These are phyloP conservation scores for Sebastes reedi DNA, from an alignment of 2,797 vertebrate species.

Conservation along the genomic window DNA sequence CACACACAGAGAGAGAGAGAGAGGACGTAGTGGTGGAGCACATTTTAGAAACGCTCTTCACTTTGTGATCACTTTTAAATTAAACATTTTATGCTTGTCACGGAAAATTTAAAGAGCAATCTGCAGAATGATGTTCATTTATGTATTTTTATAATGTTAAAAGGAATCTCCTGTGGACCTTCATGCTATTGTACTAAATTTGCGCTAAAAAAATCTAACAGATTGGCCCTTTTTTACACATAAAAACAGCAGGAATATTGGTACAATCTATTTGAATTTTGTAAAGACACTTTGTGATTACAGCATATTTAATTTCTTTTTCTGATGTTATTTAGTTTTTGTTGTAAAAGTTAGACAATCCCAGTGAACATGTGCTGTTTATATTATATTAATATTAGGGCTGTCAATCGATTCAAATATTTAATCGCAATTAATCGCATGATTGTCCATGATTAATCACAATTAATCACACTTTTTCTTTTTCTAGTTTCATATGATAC, in stretches of 20 bases:
- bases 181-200: background rate
- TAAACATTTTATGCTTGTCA: constrained; percentile 12
- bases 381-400: no score
- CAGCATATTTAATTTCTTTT: background rate
- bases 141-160: background rate
- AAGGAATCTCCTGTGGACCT: background rate
- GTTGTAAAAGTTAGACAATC: no score
- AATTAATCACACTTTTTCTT: fast-evolving
- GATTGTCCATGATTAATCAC: no score
- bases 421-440: no score
- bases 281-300: background rate
- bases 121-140: constrained; percentile 10
- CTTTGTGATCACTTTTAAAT: constrained; percentile 38
- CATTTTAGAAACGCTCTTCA: background rate
- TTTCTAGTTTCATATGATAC: no score
- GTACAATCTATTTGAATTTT: background rate
- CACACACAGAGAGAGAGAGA: background rate
- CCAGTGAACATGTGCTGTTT: background rate
- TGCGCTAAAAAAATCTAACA: background rate
- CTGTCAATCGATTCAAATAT: no score
- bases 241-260: background rate
- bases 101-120: background rate
- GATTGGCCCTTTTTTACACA: background rate
- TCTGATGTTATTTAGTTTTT: background rate
- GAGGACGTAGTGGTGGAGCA: background rate